Conservation (phyloP, 1,140 invertebrate genomes). For the Dendroctonus valens region DNA sequence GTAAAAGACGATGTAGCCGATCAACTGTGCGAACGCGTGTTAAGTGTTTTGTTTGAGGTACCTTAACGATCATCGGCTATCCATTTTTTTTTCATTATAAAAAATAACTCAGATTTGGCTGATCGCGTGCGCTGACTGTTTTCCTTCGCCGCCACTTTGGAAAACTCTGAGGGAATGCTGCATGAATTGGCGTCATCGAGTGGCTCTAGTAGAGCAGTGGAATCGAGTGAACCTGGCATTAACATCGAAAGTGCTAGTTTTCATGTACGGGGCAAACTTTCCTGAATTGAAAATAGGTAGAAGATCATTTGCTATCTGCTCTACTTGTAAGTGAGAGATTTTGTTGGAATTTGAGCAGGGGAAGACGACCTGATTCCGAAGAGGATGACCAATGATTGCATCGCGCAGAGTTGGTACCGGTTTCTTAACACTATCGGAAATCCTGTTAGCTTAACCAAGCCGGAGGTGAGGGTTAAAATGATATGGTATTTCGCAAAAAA, state of each 20-base stretch:
- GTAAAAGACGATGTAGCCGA: slow-evolving; percentile 93
- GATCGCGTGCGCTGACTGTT: slow-evolving; percentile 84
- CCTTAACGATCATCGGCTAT: neutral
- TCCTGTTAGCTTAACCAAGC: slow-evolving; percentile 87
- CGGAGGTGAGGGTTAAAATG: slow-evolving; percentile 58
- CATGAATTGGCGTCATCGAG: slow-evolving; percentile 88
- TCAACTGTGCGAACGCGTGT: slow-evolving; percentile 89
- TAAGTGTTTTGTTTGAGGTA: slow-evolving; percentile 89
- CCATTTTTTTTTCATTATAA: slow-evolving; percentile 5
- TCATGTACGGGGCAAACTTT: slow-evolving; percentile 88
- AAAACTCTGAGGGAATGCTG: slow-evolving; percentile 92
- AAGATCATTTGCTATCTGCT: slow-evolving; percentile 42
- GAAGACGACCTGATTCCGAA: slow-evolving; percentile 83
- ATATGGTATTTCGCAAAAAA: slow-evolving; percentile 39
- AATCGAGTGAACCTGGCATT: slow-evolving; percentile 88
- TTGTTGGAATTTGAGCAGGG: slow-evolving; percentile 54
- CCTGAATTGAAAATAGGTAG: slow-evolving; percentile 80
- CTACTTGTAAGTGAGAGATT: slow-evolving; percentile 2
- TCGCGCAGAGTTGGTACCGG: slow-evolving; percentile 93
- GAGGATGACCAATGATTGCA: slow-evolving; percentile 83
- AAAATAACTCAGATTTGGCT: slow-evolving; percentile 70
- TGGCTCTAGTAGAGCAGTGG: slow-evolving; percentile 93
- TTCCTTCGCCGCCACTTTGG: slow-evolving; percentile 92
- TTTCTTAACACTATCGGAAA: slow-evolving; percentile 91
- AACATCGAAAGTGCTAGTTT: slow-evolving; percentile 77